Percentiles rank a stretch among this genome's conserved stretches.
Evolutionary conservation across 2,888 invertebrate genomes (phyloP).

Genomic region (Trimorus sp.): DNA sequence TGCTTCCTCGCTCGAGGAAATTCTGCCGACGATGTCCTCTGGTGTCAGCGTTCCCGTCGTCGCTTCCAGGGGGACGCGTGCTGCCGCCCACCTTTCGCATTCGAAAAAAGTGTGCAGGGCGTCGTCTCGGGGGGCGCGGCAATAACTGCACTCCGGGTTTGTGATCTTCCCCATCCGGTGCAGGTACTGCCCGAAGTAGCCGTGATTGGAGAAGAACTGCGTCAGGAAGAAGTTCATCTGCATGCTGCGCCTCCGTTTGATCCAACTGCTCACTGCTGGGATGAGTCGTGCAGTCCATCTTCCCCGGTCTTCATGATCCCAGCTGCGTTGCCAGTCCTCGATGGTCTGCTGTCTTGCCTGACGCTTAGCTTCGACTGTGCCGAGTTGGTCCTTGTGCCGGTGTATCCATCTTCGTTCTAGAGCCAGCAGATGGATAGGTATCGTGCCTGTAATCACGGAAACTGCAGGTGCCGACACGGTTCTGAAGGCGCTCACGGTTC

Average conservation of each 20-base stretch:
- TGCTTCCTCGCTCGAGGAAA: no score
- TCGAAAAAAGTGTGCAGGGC: constrained; percentile 54
- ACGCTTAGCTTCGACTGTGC: neutral
- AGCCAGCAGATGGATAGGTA: constrained; percentile 48
- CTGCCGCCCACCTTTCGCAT: no score
- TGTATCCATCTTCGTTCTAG: constrained; percentile 19
- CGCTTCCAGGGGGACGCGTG: no score
- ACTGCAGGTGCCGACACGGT: constrained; percentile 60
- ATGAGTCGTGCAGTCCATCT: constrained; percentile 56
- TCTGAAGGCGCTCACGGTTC: constrained; percentile 51
- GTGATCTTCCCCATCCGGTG: neutral
- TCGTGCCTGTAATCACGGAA: constrained; percentile 19
- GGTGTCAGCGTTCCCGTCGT: no score
- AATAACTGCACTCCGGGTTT: neutral
- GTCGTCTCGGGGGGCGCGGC: constrained; percentile 17
- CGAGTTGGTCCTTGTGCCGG: constrained; percentile 1
- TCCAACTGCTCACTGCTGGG: neutral
- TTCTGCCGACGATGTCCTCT: no score
- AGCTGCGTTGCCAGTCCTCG: constrained; percentile 2
- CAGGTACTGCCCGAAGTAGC: constrained; percentile 42
- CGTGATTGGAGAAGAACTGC: constrained; percentile 27
- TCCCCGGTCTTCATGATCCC: constrained; percentile 17
- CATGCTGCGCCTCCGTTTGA: neutral
- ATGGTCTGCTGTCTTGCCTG: neutral
- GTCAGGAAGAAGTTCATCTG: constrained; percentile 1